These are phyloP conservation scores for Alloplasta piceator DNA, from an alignment of 2,888 invertebrate species.

Conservation along the genomic window DNA sequence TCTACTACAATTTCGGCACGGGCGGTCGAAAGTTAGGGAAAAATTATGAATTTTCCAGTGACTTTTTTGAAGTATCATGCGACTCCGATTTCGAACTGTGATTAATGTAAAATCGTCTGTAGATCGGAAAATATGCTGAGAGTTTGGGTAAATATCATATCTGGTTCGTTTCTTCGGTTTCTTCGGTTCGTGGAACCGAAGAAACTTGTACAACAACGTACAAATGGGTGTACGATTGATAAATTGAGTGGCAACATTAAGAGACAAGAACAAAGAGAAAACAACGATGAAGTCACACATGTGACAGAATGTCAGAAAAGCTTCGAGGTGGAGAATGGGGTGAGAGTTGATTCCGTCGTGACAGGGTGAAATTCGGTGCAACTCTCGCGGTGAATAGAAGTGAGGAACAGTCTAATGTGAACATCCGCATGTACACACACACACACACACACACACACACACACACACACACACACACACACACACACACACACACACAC, in stretches of 20 bases:
- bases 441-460: not conserved
- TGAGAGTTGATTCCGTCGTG: constrained; percentile 46
- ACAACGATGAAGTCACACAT: constrained; percentile 14
- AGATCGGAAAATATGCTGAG: too few species aligned
- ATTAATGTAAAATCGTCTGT: too few species aligned
- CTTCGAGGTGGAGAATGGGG: constrained; percentile 14
- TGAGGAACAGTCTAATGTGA: constrained; percentile 32
- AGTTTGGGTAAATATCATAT: too few species aligned
- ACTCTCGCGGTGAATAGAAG: constrained; percentile 43
- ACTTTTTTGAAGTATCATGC: too few species aligned
- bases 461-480: not conserved
- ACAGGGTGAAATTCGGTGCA: constrained; percentile 32
- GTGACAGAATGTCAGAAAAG: constrained; percentile 54
- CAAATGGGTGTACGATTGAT: too few species aligned
- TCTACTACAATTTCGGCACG: too few species aligned
- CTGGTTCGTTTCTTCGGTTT: too few species aligned
- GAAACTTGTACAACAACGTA: too few species aligned
- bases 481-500: not conserved
- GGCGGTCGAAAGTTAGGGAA: too few species aligned
- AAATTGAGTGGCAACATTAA: not conserved
- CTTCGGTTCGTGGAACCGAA: too few species aligned
- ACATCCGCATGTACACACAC: not conserved
- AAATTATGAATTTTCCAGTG: too few species aligned
- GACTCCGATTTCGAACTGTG: too few species aligned
- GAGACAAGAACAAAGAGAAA: constrained; percentile 5